Evolutionary conservation across 2,888 invertebrate genomes (phyloP), one percentile per base, ranked within the genome.

Genomic region (Capitulum mitella): DNA sequence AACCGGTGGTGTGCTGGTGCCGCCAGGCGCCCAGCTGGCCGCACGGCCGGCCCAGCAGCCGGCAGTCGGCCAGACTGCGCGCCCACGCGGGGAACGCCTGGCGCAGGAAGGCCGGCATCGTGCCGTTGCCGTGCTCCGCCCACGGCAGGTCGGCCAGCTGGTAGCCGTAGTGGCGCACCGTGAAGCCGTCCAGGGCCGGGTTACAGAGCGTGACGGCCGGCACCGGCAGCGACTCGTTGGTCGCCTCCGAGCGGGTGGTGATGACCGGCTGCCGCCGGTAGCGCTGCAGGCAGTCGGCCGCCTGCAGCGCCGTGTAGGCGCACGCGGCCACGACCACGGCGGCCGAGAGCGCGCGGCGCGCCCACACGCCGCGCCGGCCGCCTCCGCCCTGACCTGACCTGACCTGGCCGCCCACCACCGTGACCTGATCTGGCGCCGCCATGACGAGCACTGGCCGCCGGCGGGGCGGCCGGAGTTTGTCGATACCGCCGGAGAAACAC

Each of bases 301-400:
- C 58, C 58, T 58, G 58, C 58, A 58, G n/a, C 26, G 58, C 58
- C 58, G 58, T 58, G 58, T 29, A 58, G 58, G 58, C 3, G 58
- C 26, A 10, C 0, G 58, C 58, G 8, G 58, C n/a, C n/a, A 14
- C n/a, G n/a, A 58, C 58, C n/a, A 58, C 58, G 8, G 29, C 58
- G 26, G 14, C 29, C n/a, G 58, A 29, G 5, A 58, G 29, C 8
- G 58, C 29, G 8, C 58, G 58, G 29, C 26, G 29, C n/a, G 8
- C 5, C 58, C 58, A 58, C n/a, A 58, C n/a, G 10, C n/a, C 26
- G 26, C 26, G 54, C 26, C 54, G 54, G 29, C 58, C n/a, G 58
- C 58, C 26, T n/a, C 58, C n/a, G 58, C n/a, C 5, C 51, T 6
- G 26, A 14, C n/a, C 58, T 12, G 58, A 29, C 58, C n/a, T 26